Conservation (phyloP, 2,888 invertebrate species). For the Clistopyga incitator region DNA sequence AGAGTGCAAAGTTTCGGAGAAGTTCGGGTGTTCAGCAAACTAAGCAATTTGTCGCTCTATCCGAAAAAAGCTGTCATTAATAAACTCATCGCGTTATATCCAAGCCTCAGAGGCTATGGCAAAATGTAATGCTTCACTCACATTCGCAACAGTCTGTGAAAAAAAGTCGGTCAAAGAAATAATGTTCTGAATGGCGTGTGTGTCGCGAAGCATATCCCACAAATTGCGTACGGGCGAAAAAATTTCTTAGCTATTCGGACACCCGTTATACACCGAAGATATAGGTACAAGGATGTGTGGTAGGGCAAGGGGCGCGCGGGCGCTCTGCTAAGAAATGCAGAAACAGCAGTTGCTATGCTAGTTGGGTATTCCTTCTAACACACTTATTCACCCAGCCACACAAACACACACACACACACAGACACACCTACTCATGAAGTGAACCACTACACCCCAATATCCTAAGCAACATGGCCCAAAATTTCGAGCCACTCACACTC, state of each 20-base stretch:
- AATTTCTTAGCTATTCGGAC: slow-evolving; percentile 61
- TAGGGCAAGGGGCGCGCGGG: slow-evolving; percentile 76
- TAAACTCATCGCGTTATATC: not conserved
- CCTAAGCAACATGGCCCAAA: slow-evolving; percentile 58
- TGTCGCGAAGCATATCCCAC: not conserved
- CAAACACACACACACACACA: slow-evolving; percentile 52
- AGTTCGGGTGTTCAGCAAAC: not conserved
- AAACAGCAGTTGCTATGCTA: slow-evolving; percentile 84
- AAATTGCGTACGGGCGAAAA: not conserved
- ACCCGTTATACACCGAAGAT: slow-evolving; percentile 81
- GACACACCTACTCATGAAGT: slow-evolving; percentile 15
- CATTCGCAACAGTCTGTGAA: not conserved
- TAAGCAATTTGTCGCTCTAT: not conserved
- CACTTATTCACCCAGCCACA: slow-evolving; percentile 44
- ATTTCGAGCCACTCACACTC: slow-evolving; percentile 63
- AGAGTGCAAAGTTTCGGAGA: not conserved
- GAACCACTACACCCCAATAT: slow-evolving; percentile 35
- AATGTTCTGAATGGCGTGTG: not conserved
- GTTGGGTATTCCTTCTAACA: slow-evolving; percentile 77
- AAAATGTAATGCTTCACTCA: not conserved
- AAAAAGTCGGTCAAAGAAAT: not conserved
- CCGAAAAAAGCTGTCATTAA: not conserved
- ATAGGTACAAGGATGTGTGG: slow-evolving; percentile 67
- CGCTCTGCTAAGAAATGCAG: slow-evolving; percentile 81
- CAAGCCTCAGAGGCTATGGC: not conserved